These are phyloP conservation scores for Alcedo quadribrachys DNA, from an alignment of 2,797 vertebrate genomes.

Conservation along the genomic window DNA sequence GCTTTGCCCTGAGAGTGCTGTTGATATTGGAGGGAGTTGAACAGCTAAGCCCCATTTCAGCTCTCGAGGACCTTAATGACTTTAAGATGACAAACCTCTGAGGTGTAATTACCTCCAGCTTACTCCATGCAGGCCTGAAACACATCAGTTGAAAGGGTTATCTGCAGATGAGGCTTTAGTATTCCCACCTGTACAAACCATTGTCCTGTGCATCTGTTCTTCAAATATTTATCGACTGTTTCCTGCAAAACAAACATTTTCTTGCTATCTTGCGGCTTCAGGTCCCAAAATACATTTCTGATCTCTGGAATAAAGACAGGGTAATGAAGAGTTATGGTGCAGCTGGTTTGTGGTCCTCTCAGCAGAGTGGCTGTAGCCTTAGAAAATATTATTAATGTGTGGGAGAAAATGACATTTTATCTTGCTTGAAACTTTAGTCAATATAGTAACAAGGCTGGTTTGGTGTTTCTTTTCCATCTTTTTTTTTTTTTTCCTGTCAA, in stretches of 20 bases:
- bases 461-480: background rate
- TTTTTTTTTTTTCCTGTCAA: background rate
- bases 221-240: background rate
- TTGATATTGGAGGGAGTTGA: background rate
- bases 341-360: background rate
- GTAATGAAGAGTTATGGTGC: conserved; percentile 6
- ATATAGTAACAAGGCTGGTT: background rate
- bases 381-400: conserved; percentile 5
- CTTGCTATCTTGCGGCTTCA: background rate
- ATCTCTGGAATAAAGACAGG: background rate
- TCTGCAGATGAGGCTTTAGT: background rate
- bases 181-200: background rate
- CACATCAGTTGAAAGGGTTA: background rate
- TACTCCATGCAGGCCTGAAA: background rate
- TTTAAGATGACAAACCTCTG: background rate
- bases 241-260: background rate
- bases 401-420: conserved; percentile 24
- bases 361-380: background rate
- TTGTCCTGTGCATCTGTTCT: background rate
- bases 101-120: background rate
- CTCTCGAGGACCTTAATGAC: background rate
- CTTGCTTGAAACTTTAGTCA: conserved; percentile 19
- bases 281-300: background rate
- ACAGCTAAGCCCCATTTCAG: background rate
- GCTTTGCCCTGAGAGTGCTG: background rate